phyloP scores from a whole-genome alignment of 1,140 invertebrate genomes.

The Elymnias hypermnestra region DNA sequence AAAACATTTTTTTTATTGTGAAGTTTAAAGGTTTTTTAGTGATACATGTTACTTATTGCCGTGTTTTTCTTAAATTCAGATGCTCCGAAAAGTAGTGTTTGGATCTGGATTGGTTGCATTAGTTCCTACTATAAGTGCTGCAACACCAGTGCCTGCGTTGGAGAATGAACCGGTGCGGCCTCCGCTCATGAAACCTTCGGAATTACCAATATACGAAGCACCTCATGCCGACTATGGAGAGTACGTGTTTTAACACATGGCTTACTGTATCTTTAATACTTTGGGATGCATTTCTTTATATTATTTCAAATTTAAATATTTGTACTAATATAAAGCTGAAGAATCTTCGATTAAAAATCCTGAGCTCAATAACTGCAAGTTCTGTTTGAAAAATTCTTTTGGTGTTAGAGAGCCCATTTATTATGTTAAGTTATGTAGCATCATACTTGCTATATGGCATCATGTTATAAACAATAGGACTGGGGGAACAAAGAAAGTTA shows the following conservation, averaged over 20 bases:
- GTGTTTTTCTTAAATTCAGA: constrained; percentile 28
- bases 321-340: too few species aligned
- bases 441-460: too few species aligned
- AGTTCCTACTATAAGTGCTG: constrained; percentile 51
- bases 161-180: constrained; percentile 36
- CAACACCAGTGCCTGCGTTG: constrained; percentile 46
- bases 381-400: too few species aligned
- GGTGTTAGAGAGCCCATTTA: too few species aligned
- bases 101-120: constrained; percentile 51
- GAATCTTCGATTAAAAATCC: too few species aligned
- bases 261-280: background rate
- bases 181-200: constrained; percentile 69
- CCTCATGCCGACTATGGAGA: constrained; percentile 63
- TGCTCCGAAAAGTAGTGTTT: constrained; percentile 62
- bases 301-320: too few species aligned
- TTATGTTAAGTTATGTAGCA: too few species aligned
- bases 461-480: too few species aligned
- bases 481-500: too few species aligned
- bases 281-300: background rate
- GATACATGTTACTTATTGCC: background rate
- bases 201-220: constrained; percentile 76
- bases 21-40: background rate
- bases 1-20: background rate
- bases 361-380: too few species aligned
- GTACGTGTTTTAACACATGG: constrained; percentile 31